Base-by-base conservation (phyloP, 53 echinoderm and acorn worm species). In the Echinarachnius parma region DNA sequence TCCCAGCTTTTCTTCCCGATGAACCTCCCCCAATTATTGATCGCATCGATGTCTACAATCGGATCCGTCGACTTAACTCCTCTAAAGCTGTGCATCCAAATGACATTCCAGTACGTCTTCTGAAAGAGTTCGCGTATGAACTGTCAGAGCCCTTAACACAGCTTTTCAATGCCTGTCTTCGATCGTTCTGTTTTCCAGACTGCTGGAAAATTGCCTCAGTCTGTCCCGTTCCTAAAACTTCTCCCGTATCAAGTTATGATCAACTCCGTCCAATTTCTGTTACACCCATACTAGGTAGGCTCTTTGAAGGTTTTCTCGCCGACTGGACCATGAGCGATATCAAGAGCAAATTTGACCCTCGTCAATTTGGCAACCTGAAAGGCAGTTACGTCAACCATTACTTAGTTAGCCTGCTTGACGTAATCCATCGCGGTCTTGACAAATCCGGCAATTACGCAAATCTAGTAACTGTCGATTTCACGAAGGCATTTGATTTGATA, bases 81-180 rank as follows among this genome's bases (percentile, higher is more conserved):
- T 48, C 71, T 15, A 81, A 81, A 61, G 71, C 74, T 3, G 25
- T n/a, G 22, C 81, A 81, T 61, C 74, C 81, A 27, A 36, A 11
- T 31, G 81, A 81, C 44, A 49, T 48, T 22, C 74, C 81, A 21
- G 25, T 31, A 20, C 57, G 75, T 22, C 62, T 46, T 28, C 24
- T 19, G 26, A 28, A 59, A 3, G 29, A 18, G 16, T 59, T 22
- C 10, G 21, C 59, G 9, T 59, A 27, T 28, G 31, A 70, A 11
- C 21, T 70, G 19, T 74, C 72, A 2, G 48, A 69, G 46, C 56
- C 58, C 23, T 14, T 81, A 1, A 49, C 72, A 23, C 20, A 27
- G 4, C 60, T 81, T 63, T 82, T 64, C 32, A 82, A 82, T 54
- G 18, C 54, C 2, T 82, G 82, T 54, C 76, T 82, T 3, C 37